A percentile compares a stretch with the other conserved stretches of the same genome.
phyloP scores from a whole-genome alignment of 2,113 vertebrate genomes.

The Podilymbus podiceps region DNA sequence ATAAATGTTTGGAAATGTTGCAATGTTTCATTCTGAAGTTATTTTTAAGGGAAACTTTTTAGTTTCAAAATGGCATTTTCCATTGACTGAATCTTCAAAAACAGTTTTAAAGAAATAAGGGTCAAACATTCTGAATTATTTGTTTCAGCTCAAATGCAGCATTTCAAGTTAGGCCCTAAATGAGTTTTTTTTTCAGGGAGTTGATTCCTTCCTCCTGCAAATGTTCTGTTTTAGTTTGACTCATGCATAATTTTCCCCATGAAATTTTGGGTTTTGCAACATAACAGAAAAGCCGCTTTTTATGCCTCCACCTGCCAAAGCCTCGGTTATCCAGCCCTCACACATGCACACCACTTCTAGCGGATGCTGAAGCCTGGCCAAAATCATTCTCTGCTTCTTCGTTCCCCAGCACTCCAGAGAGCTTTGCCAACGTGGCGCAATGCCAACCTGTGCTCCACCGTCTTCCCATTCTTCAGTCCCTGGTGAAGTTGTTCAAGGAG shows the following conservation, averaged over 20 bases:
- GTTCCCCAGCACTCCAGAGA: neutral
- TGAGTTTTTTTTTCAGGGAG: neutral
- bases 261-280: neutral
- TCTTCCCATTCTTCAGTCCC: neutral
- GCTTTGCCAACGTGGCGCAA: neutral
- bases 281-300: slow-evolving; percentile 8
- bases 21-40: neutral
- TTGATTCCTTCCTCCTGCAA: neutral
- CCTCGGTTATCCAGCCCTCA: neutral
- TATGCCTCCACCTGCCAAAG: slow-evolving; percentile 30
- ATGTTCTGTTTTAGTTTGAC: neutral
- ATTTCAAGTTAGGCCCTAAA: neutral
- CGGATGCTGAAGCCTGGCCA: neutral
- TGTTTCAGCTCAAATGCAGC: neutral
- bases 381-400: neutral
- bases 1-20: slow-evolving; percentile 26
- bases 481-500: neutral
- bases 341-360: slow-evolving; percentile 1
- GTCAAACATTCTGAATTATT: neutral
- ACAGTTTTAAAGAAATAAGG: neutral
- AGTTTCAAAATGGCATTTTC: neutral
- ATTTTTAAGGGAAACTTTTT: neutral
- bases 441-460: neutral
- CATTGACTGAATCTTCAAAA: neutral
- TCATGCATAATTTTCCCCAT: neutral